A percentile compares a stretch with the other conserved stretches of the same genome.
Evolutionary conservation across 1,140 invertebrate species (phyloP).

Genomic region (Alviniconcha marisindica): DNA sequence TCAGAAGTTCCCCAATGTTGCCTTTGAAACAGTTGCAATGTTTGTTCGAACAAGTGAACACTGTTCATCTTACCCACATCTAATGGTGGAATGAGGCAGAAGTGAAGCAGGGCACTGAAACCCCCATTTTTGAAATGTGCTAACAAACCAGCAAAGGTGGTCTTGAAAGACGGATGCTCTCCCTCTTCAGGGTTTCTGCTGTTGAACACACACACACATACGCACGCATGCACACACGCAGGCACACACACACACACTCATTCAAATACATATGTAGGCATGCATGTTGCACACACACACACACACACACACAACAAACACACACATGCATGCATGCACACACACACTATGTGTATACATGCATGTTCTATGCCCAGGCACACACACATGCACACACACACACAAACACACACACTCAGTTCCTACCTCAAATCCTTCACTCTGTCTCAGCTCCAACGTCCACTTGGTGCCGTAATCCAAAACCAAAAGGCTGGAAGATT

Average conservation of each 20-base stretch:
- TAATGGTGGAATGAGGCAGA: too few species aligned
- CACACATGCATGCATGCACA: neutral
- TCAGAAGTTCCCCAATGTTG: too few species aligned
- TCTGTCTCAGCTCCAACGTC: neutral
- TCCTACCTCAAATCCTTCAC: conserved; percentile 24
- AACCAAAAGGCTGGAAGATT: neutral
- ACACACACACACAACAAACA: too few species aligned
- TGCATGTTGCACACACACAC: neutral
- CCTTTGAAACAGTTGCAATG: too few species aligned
- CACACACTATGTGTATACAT: neutral
- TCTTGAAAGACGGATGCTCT: too few species aligned
- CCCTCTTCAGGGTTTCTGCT: too few species aligned
- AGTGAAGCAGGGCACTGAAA: too few species aligned
- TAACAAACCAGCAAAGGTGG: too few species aligned
- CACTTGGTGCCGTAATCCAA: conserved; percentile 25
- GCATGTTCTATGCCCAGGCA: too few species aligned
- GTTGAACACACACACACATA: conserved; percentile 1
- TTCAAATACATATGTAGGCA: neutral
- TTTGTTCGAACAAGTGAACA: too few species aligned
- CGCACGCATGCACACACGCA: neutral
- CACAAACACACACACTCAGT: neutral
- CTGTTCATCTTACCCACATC: too few species aligned
- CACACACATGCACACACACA: neutral
- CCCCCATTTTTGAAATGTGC: too few species aligned
- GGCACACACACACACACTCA: neutral